Evolutionary conservation across 2,888 invertebrate genomes (phyloP), one percentile per base, ranked within the genome.

Genomic region (Parnassius mnemosyne): DNA sequence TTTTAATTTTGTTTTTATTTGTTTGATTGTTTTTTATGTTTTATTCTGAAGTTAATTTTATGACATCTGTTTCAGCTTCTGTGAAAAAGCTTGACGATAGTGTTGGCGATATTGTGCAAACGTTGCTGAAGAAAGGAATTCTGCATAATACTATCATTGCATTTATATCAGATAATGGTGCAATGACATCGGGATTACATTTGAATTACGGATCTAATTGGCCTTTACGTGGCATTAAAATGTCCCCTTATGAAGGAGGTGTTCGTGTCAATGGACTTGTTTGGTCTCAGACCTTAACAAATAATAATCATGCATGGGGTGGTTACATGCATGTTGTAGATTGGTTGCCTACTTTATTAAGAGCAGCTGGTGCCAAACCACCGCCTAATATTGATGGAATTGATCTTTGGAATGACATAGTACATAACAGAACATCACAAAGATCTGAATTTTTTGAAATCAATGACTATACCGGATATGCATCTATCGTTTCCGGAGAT

Each of bases 111-210:
- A 93, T 98, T 12, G 92, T 97, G 0, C 79, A 92, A 57, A 94
- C 95, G 3, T 85, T 98, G 60, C 87, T 93, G 57, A 79, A 92
- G 0, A 93, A 93, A 63, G 91, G 92, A 2, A 94, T 97, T 84
- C 86, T 98, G 67, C 89, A 96, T 52, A 95, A 98, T 78, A 95
- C 97, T 0, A 93, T 98, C 54, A 92, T 98, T 59, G 83, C 97
- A 1, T 98, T 98, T 79, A 93, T 95, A 70, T 95, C 97, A 11
- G 98, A 98, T 79, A 98, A 98, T 79, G 97, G 97, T 0, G 96
- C 95, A 0, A 96, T 96, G 56, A 94, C 96, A 0, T 87, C 92
- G 61, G 97, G 96, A 0, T 73, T 92, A 55, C 94, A 94, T 75
- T 79, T 92, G 57, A 98, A 97, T 83, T 93, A 93, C 55, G 96